Evolutionary conservation across 2,113 vertebrate genomes (phyloP).

Genomic region (Corythornis madagascariensis): DNA sequence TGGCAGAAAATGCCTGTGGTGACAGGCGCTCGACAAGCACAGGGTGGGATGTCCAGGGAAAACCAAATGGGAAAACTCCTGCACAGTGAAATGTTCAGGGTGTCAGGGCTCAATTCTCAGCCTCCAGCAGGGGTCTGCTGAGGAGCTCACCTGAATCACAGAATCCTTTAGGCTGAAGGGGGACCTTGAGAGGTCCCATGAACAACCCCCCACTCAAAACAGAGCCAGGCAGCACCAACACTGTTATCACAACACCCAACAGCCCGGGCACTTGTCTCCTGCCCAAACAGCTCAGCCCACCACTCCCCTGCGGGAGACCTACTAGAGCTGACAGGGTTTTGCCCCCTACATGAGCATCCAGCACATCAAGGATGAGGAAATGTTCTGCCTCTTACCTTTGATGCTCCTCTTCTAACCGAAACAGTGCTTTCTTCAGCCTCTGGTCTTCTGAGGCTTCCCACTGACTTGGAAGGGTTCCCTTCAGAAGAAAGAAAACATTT

Average conservation of each 20-base stretch:
- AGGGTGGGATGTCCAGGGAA: no score
- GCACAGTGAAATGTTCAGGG: no score
- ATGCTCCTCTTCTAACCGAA: constrained; percentile 87
- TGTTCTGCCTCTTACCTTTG: constrained; percentile 79
- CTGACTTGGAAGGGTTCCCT: constrained; percentile 63
- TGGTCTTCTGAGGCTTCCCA: constrained; percentile 75
- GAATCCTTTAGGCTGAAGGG: neutral
- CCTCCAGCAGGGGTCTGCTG: no score
- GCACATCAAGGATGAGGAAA: neutral
- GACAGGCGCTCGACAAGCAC: no score
- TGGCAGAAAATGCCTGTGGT: no score
- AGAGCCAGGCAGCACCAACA: neutral
- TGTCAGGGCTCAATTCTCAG: no score
- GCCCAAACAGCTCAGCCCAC: no score
- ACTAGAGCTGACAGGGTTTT: neutral
- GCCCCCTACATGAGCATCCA: neutral
- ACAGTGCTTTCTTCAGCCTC: constrained; percentile 83
- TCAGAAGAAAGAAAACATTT: neutral
- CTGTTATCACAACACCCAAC: neutral
- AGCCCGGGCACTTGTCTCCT: neutral
- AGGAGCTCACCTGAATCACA: neutral
- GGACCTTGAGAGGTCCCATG: neutral
- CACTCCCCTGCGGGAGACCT: neutral
- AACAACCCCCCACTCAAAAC: neutral
- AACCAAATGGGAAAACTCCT: no score